Percentiles rank a stretch among this genome's conserved stretches.
Evolutionary conservation across 2,888 invertebrate species (phyloP).

Genomic region (Euspilapteryx auroguttella): DNA sequence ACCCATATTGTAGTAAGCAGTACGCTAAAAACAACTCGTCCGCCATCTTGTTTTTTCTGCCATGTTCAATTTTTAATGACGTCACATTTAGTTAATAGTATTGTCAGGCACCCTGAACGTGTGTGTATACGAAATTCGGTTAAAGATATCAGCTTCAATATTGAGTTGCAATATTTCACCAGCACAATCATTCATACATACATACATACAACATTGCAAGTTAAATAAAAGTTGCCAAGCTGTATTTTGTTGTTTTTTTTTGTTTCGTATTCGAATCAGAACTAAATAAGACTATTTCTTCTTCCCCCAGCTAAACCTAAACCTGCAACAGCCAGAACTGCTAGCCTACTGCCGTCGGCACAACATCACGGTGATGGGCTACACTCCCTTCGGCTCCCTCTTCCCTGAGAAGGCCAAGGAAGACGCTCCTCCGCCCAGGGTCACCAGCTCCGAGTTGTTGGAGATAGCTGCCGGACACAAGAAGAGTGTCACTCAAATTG

Average conservation of each 20-base stretch:
- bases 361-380: slow-evolving; percentile 68
- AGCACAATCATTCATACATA: too few relatives aligned
- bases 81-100: too few relatives aligned
- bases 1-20: too few relatives aligned
- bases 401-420: slow-evolving; percentile 38
- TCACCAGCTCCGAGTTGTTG: slow-evolving; percentile 53
- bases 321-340: slow-evolving; percentile 70
- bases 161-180: too few relatives aligned
- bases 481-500: too few relatives aligned
- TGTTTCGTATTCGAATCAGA: not conserved
- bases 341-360: slow-evolving; percentile 67
- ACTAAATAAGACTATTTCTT: not conserved
- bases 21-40: too few relatives aligned
- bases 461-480: slow-evolving; percentile 31
- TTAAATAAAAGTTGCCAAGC: not conserved
- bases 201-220: too few relatives aligned
- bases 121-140: too few relatives aligned
- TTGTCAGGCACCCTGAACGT: too few relatives aligned
- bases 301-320: slow-evolving; percentile 54
- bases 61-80: too few relatives aligned
- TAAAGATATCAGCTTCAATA: too few relatives aligned
- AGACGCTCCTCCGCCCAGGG: slow-evolving; percentile 50
- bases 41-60: too few relatives aligned
- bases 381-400: slow-evolving; percentile 70
- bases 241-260: not conserved